phyloP scores from a whole-genome alignment of 2,113 vertebrate genomes.

The Hippolais icterina region DNA sequence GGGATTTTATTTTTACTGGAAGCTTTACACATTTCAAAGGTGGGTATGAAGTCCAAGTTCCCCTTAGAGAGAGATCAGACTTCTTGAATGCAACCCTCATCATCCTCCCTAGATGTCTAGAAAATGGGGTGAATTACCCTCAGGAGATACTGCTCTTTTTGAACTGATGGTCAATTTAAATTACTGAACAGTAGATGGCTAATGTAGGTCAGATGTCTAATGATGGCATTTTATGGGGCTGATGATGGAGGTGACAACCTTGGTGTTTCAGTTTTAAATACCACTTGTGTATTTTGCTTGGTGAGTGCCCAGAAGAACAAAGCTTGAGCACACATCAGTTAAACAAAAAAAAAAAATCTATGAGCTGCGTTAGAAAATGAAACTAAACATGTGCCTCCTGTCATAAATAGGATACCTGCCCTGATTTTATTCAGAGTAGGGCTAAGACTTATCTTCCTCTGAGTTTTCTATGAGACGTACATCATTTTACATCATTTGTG shows the following conservation, averaged over 20 bases:
- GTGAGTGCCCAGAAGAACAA: neutral
- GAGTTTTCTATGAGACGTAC: neutral
- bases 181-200: neutral
- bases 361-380: neutral
- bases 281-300: neutral
- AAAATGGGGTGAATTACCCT: neutral
- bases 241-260: neutral
- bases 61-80: neutral
- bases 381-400: neutral
- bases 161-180: neutral
- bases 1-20: slow-evolving; percentile 33
- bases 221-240: neutral
- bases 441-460: neutral
- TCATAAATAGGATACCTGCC: neutral
- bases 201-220: neutral
- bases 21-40: slow-evolving; percentile 32
- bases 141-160: neutral
- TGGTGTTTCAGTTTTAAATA: neutral
- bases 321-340: neutral
- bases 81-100: neutral
- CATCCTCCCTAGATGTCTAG: neutral
- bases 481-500: neutral
- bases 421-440: neutral
- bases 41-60: neutral
- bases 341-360: neutral